Conservation (phyloP, 2,888 invertebrate species). For the Diachrysia chrysitis region DNA sequence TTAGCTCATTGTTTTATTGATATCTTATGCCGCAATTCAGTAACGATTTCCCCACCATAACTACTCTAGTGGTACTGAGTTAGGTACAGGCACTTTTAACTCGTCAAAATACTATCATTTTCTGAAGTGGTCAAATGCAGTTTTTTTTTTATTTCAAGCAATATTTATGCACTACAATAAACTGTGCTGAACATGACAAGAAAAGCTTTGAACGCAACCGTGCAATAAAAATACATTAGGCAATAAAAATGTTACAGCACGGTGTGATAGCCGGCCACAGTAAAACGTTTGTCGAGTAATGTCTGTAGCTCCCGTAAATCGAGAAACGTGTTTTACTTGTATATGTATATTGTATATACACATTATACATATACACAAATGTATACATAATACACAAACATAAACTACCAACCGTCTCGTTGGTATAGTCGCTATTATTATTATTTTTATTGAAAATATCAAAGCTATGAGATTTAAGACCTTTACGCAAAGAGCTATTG, state of each 20-base stretch:
- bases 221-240: neutral
- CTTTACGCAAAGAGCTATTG: neutral
- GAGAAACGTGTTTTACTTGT: slow-evolving; percentile 2
- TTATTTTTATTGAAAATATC: too few species aligned
- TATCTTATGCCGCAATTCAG: too few species aligned
- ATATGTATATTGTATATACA: neutral
- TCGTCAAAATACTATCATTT: too few species aligned
- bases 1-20: too few species aligned
- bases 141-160: too few species aligned
- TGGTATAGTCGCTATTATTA: neutral
- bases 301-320: slow-evolving; percentile 9
- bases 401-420: neutral
- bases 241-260: neutral
- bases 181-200: neutral
- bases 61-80: too few species aligned
- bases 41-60: too few species aligned
- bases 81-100: too few species aligned
- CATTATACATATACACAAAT: neutral
- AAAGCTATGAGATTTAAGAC: neutral
- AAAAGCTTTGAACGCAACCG: neutral
- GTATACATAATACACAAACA: neutral
- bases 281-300: slow-evolving; percentile 17
- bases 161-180: neutral
- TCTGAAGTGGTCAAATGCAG: too few species aligned
- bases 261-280: slow-evolving; percentile 8